Conservation (phyloP, 2,888 invertebrate species). For the Nineta flava region DNA sequence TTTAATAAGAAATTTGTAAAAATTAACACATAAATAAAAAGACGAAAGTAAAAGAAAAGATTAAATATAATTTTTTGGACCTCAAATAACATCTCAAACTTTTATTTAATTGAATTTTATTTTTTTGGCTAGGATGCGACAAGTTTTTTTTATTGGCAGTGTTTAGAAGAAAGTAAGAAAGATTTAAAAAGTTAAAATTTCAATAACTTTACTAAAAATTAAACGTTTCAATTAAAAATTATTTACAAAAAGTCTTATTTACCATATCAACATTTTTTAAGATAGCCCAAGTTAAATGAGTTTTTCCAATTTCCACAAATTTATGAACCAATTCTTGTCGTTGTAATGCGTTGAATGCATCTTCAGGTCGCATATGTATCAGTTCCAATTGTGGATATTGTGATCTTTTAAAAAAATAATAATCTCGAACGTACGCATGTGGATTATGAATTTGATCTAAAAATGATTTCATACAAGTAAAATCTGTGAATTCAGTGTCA, state of each 20-base stretch:
- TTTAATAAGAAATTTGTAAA: no score
- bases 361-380: constrained; percentile 82
- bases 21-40: no score
- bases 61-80: no score
- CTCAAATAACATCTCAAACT: no score
- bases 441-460: constrained; percentile 93
- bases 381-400: constrained; percentile 95
- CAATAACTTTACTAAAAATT: not conserved
- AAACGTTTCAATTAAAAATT: not conserved
- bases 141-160: no score
- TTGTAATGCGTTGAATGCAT: constrained; percentile 79
- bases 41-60: no score
- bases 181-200: not conserved
- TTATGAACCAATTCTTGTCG: constrained; percentile 82
- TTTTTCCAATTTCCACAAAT: constrained; percentile 95
- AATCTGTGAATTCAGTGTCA: constrained; percentile 3
- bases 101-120: no score
- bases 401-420: constrained; percentile 67
- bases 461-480: no score
- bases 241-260: constrained; percentile 12
- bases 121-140: no score
- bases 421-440: constrained; percentile 88
- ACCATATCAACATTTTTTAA: constrained; percentile 85
- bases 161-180: not conserved
- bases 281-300: constrained; percentile 79